Evolutionary conservation across 2,888 invertebrate species (phyloP), one percentile per base, ranked within the genome.

Genomic region (Cataglyphis cursor): DNA sequence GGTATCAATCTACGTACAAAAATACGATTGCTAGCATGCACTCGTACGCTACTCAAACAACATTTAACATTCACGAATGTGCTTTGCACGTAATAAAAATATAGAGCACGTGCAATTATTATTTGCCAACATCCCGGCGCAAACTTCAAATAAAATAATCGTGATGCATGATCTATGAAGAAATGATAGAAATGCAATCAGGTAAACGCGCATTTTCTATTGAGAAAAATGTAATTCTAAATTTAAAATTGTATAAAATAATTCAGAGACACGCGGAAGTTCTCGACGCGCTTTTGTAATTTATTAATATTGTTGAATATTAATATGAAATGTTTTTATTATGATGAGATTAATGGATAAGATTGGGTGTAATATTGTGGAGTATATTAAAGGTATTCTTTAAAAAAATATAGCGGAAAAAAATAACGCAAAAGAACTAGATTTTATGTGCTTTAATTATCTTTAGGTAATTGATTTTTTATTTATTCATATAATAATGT

Each of bases 1-100:
- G 51, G 57, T 74, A 84, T 68, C 61, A 74, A 82, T 68, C 41
- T 64, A 70, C 86, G 84, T 85, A 84, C 51, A 82, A 88, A 88
- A 85, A 81, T 85, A 85, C 57, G 80, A 83, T 87, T 87, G 82
- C 80, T 70, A 72, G 65, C 24, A 75, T 74, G 57, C 31, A 57
- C 21, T 38, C 57, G 68, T 74, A 74, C 73, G 62, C 81, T 85
- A 75, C 84, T 80, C 82, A 84, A 89, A 88, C 88, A 89, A 82
- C 83, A 76, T 88, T 89, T 81, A 84, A 57, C 76, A 61, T 82
- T 81, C 80, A 83, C 38, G 64, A 44, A 76, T 80, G 81, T 80
- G 82, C 62, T 48, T 74, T 68, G 24, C 18, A 15, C 57, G 35
- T 57, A 80, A 76, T 73, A 89, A 89, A 88, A 89, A 80, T 88